Evolutionary conservation across 2,888 invertebrate genomes (phyloP).

Genomic region (Sminthurinus aureus): DNA sequence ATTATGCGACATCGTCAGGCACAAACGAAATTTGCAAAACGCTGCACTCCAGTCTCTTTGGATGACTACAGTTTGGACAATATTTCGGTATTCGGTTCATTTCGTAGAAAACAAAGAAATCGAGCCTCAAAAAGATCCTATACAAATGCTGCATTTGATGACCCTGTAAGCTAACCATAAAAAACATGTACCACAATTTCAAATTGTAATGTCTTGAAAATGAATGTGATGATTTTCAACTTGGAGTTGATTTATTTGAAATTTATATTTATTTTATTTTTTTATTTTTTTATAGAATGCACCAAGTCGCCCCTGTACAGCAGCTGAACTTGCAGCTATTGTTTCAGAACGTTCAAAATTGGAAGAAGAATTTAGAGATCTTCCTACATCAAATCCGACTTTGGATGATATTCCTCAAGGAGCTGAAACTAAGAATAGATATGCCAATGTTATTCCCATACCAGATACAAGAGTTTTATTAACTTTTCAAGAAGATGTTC

Average conservation of each 20-base stretch:
- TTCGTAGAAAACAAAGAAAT: conserved; percentile 71
- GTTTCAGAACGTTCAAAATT: conserved; percentile 66
- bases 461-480: conserved; percentile 88
- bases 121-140: conserved; percentile 86
- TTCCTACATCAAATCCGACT: conserved; percentile 78
- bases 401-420: conserved; percentile 86
- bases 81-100: conserved; percentile 78
- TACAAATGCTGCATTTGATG: conserved; percentile 90
- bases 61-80: conserved; percentile 91
- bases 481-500: conserved; percentile 74
- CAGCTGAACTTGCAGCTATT: conserved; percentile 76
- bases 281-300: conserved; percentile 65
- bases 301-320: conserved; percentile 78
- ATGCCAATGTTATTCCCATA: conserved; percentile 93
- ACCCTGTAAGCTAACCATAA: conserved; percentile 70
- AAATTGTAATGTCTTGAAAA: neutral
- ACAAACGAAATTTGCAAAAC: conserved; percentile 81
- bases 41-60: conserved; percentile 85
- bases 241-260: neutral
- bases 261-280: no score
- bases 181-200: neutral
- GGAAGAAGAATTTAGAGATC: conserved; percentile 80
- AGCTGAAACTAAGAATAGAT: conserved; percentile 89
- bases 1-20: conserved; percentile 83
- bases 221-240: neutral